Conservation (phyloP, 1,140 invertebrate genomes). For the Heliothis virescens region DNA sequence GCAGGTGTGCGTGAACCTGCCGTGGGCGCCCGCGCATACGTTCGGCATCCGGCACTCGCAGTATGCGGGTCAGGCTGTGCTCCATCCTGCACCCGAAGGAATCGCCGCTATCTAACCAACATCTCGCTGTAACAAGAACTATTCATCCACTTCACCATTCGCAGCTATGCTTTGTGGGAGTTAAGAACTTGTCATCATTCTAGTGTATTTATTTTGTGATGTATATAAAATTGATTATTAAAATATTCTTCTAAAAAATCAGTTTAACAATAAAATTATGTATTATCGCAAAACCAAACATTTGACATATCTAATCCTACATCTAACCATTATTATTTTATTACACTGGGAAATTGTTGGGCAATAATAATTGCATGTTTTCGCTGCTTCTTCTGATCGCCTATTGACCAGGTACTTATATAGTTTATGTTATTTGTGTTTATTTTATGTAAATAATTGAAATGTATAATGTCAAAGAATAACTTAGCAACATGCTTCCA, state of each 20-base stretch:
- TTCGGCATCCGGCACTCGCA: slow-evolving; percentile 92
- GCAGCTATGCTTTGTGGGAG: slow-evolving; percentile 13
- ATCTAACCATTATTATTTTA: not conserved
- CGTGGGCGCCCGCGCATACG: slow-evolving; percentile 88
- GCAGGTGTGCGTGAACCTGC: slow-evolving; percentile 84
- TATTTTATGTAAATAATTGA: not conserved
- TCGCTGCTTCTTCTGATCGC: slow-evolving; percentile 14
- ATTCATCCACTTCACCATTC: slow-evolving; percentile 32
- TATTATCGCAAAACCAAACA: slow-evolving; percentile 24
- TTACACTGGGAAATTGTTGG: too few species aligned
- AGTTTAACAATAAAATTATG: slow-evolving; percentile 42
- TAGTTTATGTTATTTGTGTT: slow-evolving; percentile 11
- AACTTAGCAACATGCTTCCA: not conserved
- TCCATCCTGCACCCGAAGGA: slow-evolving; percentile 76
- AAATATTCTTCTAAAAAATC: slow-evolving; percentile 45
- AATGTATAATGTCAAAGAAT: too few species aligned
- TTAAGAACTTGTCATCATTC: slow-evolving; percentile 41
- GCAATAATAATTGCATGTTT: slow-evolving; percentile 44
- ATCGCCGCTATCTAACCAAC: slow-evolving; percentile 70
- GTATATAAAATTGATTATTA: slow-evolving; percentile 40
- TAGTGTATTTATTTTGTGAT: slow-evolving; percentile 43
- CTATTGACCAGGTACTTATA: slow-evolving; percentile 36
- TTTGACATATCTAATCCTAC: not conserved
- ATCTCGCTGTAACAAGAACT: slow-evolving; percentile 66
- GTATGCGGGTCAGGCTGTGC: slow-evolving; percentile 86